A percentile compares a stretch with the other conserved stretches of the same genome.
phyloP scores from a whole-genome alignment of 2,888 invertebrate genomes.

The Elysia crispata region DNA sequence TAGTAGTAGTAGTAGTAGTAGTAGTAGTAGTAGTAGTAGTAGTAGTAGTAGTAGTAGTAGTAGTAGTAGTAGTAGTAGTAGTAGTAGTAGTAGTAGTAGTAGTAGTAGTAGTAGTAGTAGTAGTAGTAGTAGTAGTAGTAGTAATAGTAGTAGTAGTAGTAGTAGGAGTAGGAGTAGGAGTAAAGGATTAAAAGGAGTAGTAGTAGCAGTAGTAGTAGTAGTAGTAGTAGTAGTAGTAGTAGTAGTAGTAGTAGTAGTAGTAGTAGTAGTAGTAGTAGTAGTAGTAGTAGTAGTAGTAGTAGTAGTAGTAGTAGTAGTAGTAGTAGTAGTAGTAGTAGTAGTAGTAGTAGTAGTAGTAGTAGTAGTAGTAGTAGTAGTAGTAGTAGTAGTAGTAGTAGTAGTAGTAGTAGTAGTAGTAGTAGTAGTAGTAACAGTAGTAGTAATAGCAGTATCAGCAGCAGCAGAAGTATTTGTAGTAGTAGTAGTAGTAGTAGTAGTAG shows the following conservation, averaged over 20 bases:
- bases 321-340: not conserved
- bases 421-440: not conserved
- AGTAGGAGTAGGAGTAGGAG: too few relatives aligned
- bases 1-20: slow-evolving; percentile 13
- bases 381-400: slow-evolving; percentile 9
- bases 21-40: slow-evolving; percentile 2
- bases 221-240: slow-evolving; percentile 3
- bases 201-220: slow-evolving; percentile 1
- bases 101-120: not conserved
- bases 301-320: too few relatives aligned
- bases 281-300: not conserved
- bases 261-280: slow-evolving; percentile 22
- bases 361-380: slow-evolving; percentile 16
- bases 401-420: not conserved
- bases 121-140: not conserved
- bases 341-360: slow-evolving; percentile 12
- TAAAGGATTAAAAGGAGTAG: too few relatives aligned
- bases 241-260: not conserved
- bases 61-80: slow-evolving; percentile 5
- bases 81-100: slow-evolving; percentile 11
- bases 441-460: too few relatives aligned
- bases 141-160: slow-evolving; percentile 7
- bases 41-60: too few relatives aligned
- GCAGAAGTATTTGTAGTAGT: too few relatives aligned
- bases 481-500: not conserved